Evolutionary conservation across 1,140 invertebrate genomes (phyloP), one percentile per base, ranked within the genome.

Genomic region (Meloidogyne floridensis): DNA sequence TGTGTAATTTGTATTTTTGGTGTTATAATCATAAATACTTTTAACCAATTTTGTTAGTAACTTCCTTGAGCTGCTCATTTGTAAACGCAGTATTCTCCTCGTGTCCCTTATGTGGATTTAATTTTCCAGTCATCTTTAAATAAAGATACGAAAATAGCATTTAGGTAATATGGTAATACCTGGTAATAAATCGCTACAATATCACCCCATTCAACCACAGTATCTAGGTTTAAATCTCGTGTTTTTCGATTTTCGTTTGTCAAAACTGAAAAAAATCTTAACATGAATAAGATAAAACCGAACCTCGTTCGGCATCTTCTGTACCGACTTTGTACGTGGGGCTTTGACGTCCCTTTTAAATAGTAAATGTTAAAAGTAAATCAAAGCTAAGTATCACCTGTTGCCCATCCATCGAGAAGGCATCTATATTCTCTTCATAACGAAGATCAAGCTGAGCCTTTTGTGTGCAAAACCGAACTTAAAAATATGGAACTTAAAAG

Each of bases 401-500:
- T 74, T 90, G 86, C 0, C 87, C 88, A 65, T 85, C 88, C 88
- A 89, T 89, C 2, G 88, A 90, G 71, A 88, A 89, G 0, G 88
- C 88, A 71, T 89, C 88, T 70, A 89, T 90, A 59, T 89, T 90
- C 76, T 89, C 88, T 71, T 90, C 89, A 54, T 87, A 83, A 18
- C 88, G 83, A 2, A 89, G 82, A 81, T 89, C 88, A 51, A 83
- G 76, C 70, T 89, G 88, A 42, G 88, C 88, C 79, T 86, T 90
- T 79, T 87, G 87, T 7, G 88, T 90, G 77, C 89, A 90, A n/a
- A 90, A 76, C 51, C 88, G 72, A 32, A 90, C 88, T 89, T 84
- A 90, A 53, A 87, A 72, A 10, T 47, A 32, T 51, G 4, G 0
- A 20, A 47, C 81, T 59, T 20, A 69, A 73, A 80, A 20, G n/a